phyloP scores from a whole-genome alignment of 2,113 vertebrate species.

The Myxocyprinus asiaticus region DNA sequence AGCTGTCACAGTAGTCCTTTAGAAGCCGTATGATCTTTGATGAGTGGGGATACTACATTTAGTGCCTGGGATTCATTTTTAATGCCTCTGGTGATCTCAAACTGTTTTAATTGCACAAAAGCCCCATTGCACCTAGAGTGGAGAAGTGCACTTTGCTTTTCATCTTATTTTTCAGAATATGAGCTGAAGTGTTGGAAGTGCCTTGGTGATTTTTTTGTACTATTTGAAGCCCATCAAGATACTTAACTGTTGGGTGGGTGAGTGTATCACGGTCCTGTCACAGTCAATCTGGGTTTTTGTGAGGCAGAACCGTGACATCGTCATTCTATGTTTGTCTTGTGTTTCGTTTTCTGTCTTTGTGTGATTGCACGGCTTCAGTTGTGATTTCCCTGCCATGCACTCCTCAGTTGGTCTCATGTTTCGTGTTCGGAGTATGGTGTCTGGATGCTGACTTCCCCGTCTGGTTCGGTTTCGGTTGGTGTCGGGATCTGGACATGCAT shows the following conservation, averaged over 20 bases:
- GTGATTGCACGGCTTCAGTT: too few relatives aligned
- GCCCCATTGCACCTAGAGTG: slow-evolving; percentile 55
- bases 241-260: not conserved
- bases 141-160: slow-evolving; percentile 33
- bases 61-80: slow-evolving; percentile 65
- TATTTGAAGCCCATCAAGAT: slow-evolving; percentile 4
- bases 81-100: slow-evolving; percentile 62
- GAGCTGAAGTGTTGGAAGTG: slow-evolving; percentile 19
- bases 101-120: slow-evolving; percentile 60
- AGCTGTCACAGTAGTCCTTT: slow-evolving; percentile 47
- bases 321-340: too few relatives aligned
- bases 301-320: too few relatives aligned
- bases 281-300: too few relatives aligned
- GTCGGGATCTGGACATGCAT: too few relatives aligned
- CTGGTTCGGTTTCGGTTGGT: too few relatives aligned
- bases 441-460: too few relatives aligned
- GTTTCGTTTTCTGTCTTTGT: too few relatives aligned
- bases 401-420: too few relatives aligned
- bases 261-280: not conserved
- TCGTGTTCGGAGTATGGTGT: too few relatives aligned
- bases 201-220: not conserved
- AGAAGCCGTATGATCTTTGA: slow-evolving; percentile 56
- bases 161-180: slow-evolving; percentile 20
- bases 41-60: slow-evolving; percentile 65
- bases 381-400: too few relatives aligned